Evolutionary conservation across 2,113 vertebrate genomes (phyloP).

Genomic region (Xiphophorus hellerii): DNA sequence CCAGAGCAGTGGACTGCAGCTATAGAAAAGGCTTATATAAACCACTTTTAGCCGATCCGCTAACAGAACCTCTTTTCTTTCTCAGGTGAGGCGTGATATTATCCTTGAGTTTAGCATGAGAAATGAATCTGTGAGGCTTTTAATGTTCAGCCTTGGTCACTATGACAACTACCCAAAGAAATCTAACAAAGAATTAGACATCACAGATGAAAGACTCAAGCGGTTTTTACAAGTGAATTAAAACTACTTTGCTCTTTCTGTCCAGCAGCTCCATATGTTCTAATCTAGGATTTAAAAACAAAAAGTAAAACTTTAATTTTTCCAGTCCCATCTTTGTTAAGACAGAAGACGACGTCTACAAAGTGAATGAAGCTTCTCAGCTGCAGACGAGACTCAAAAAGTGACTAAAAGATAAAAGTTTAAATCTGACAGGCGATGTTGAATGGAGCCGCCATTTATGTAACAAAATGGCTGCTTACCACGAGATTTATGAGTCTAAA

Average conservation of each 20-base stretch:
- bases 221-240: neutral
- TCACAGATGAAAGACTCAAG: neutral
- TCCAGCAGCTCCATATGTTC: neutral
- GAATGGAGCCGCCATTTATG: too few relatives aligned
- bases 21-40: neutral
- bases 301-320: neutral
- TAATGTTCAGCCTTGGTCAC: slow-evolving; percentile 11
- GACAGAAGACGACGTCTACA: neutral
- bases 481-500: too few relatives aligned
- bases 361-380: neutral
- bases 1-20: neutral
- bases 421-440: neutral
- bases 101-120: slow-evolving; percentile 2
- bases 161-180: slow-evolving; percentile 14
- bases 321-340: neutral
- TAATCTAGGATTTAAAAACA: neutral
- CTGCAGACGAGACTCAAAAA: neutral
- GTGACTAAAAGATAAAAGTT: neutral
- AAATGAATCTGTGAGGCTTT: neutral
- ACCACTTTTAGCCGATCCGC: neutral
- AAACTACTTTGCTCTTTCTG: neutral
- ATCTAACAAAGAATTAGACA: neutral
- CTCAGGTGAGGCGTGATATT: neutral
- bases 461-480: too few relatives aligned
- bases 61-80: too few relatives aligned